phyloP scores from a whole-genome alignment of 1,140 invertebrate species.

The Penaeus indicus region DNA sequence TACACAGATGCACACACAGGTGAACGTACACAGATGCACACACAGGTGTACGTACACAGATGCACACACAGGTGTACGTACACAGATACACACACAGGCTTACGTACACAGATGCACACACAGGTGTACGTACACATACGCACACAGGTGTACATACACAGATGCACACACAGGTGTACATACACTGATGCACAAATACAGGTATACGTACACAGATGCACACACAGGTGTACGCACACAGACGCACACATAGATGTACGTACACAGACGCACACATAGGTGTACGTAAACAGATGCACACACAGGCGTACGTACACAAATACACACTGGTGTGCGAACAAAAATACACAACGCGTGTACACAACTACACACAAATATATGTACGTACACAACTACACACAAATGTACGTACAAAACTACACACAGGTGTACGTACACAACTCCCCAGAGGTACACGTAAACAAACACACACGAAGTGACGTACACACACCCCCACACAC shows the following conservation, averaged over 20 bases:
- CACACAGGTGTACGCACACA: neutral
- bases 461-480: neutral
- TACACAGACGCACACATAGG: too few relatives aligned
- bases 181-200: neutral
- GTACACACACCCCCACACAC: too few relatives aligned
- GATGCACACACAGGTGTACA: slow-evolving; percentile 14
- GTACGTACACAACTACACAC: neutral
- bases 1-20: neutral
- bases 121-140: neutral
- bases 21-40: neutral
- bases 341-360: neutral
- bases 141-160: neutral
- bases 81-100: neutral
- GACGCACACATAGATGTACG: neutral
- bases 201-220: neutral
- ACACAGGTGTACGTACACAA: slow-evolving; percentile 9
- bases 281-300: neutral
- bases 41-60: neutral
- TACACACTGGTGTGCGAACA: neutral
- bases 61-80: neutral
- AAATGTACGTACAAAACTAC: neutral
- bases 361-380: neutral
- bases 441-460: neutral
- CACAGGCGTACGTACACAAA: neutral
- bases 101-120: neutral